phyloP scores from a whole-genome alignment of 1,140 invertebrate genomes.

The Macrostomum lignano region DNA sequence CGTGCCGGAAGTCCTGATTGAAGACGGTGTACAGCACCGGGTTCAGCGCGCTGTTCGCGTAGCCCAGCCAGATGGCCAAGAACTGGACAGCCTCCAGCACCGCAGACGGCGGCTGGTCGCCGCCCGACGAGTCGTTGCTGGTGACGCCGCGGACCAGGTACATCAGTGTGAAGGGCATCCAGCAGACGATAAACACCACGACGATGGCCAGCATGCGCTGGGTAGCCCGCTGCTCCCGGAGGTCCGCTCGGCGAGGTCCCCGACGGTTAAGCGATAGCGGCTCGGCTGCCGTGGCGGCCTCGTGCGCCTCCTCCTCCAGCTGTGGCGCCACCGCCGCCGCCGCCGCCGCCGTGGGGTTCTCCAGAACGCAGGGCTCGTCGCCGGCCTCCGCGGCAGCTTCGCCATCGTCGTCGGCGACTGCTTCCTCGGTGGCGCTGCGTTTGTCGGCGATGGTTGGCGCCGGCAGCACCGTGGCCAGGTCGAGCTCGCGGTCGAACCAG shows the following conservation, averaged over 20 bases:
- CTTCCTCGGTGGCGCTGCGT: too few relatives aligned
- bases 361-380: too few relatives aligned
- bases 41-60: constrained; percentile 3
- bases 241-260: constrained; percentile 7
- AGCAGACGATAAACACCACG: constrained; percentile 2
- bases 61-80: constrained; percentile 6
- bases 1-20: constrained; percentile 4
- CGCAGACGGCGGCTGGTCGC: not conserved
- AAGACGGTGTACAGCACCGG: constrained; percentile 5
- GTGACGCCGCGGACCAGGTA: not conserved
- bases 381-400: too few relatives aligned
- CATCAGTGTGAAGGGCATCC: constrained; percentile 6
- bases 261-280: too few relatives aligned
- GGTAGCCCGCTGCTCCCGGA: constrained; percentile 4
- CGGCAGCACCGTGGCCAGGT: too few relatives aligned
- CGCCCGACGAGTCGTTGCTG: not conserved
- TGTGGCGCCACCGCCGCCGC: too few relatives aligned
- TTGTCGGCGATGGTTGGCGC: too few relatives aligned
- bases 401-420: too few relatives aligned
- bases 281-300: too few relatives aligned
- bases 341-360: too few relatives aligned
- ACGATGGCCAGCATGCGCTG: constrained; percentile 3
- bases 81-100: not conserved
- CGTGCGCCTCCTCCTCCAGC: too few relatives aligned
- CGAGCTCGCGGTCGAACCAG: too few relatives aligned